Evolutionary conservation across 2,113 vertebrate genomes (phyloP).

Genomic region (Brienomyrus longianalis): DNA sequence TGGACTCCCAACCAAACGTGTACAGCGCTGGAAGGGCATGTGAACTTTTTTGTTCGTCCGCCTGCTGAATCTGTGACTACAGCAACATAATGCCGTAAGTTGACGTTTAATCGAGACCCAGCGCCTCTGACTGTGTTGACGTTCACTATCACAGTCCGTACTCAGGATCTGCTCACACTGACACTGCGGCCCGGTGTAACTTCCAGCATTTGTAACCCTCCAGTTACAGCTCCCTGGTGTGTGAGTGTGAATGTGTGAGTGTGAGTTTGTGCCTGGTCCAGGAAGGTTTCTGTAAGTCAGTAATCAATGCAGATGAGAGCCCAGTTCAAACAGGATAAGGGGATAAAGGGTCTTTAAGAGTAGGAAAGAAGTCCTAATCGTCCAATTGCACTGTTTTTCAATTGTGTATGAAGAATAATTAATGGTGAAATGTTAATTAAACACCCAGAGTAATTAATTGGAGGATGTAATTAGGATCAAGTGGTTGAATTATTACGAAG

Average conservation of each 20-base stretch:
- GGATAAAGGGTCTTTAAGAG: neutral
- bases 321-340: neutral
- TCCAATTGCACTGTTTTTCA: neutral
- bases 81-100: constrained; percentile 47
- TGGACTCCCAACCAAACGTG: neutral
- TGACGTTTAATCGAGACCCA: constrained; percentile 49
- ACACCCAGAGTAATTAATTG: neutral
- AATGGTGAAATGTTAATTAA: neutral
- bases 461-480: neutral
- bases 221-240: neutral
- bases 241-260: neutral
- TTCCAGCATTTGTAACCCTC: constrained; percentile 35
- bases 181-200: constrained; percentile 53
- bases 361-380: neutral
- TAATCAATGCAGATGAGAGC: neutral
- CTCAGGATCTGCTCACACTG: constrained; percentile 50
- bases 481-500: neutral
- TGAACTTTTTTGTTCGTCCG: neutral
- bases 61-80: constrained; percentile 48
- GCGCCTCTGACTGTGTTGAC: constrained; percentile 46
- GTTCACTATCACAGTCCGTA: constrained; percentile 38
- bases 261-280: neutral
- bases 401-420: neutral
- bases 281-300: neutral
- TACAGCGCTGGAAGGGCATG: neutral